phyloP scores from a whole-genome alignment of 2,797 vertebrate species.

The Parotocinclus haroldoi region DNA sequence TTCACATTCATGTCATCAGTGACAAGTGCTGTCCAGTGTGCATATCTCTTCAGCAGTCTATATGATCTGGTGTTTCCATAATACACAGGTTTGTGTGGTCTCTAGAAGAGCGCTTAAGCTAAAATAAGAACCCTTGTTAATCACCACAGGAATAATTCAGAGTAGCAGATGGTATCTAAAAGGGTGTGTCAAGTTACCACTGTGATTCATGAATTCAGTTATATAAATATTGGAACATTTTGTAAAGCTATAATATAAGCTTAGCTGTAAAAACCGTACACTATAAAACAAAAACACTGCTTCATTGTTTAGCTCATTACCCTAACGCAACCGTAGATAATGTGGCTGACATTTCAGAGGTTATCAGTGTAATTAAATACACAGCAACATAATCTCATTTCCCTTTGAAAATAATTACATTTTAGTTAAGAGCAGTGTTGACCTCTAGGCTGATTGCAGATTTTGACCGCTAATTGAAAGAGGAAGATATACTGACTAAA shows the following conservation, averaged over 20 bases:
- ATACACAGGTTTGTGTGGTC: too few relatives aligned
- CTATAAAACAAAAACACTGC: background rate
- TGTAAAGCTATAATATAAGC: too few relatives aligned
- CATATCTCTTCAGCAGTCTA: too few relatives aligned
- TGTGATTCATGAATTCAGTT: too few relatives aligned
- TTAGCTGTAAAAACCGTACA: too few relatives aligned
- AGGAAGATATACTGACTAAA: conserved; percentile 68
- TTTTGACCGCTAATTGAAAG: conserved; percentile 76
- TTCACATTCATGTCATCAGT: background rate
- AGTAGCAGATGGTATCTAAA: too few relatives aligned
- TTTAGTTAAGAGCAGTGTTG: conserved; percentile 62
- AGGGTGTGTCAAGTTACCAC: too few relatives aligned
- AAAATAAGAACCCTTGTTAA: too few relatives aligned
- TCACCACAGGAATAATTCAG: too few relatives aligned
- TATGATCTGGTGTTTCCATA: too few relatives aligned
- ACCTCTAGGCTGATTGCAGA: conserved; percentile 77
- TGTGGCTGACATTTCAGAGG: conserved; percentile 66
- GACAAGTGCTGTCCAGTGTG: conserved; percentile 6
- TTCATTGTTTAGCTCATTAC: conserved; percentile 48
- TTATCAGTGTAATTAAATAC: conserved; percentile 72
- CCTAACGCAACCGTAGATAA: conserved; percentile 48
- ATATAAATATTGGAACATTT: too few relatives aligned
- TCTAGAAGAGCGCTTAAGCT: too few relatives aligned
- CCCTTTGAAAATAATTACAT: conserved; percentile 63
- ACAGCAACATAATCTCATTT: conserved; percentile 61